phyloP scores from a whole-genome alignment of 2,888 invertebrate genomes.

The Microctonus aethiopoides region DNA sequence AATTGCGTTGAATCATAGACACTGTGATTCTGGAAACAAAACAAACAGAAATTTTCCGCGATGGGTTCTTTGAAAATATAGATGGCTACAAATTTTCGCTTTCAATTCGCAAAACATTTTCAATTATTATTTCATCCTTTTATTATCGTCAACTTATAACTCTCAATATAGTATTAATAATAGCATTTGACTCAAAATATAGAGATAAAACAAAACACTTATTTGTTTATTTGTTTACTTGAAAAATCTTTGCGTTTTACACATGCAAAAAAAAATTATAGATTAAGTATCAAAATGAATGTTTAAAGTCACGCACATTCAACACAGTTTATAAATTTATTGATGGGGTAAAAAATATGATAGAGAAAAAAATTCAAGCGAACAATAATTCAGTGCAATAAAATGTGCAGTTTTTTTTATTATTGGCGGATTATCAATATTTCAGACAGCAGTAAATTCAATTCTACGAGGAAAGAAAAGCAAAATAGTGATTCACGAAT shows the following conservation, averaged over 20 bases:
- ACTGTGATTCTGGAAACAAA: slow-evolving; percentile 74
- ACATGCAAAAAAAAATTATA: slow-evolving; percentile 20
- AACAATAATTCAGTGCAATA: slow-evolving; percentile 23
- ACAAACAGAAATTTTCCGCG: slow-evolving; percentile 41
- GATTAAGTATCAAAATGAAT: neutral
- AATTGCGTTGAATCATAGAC: slow-evolving; percentile 80
- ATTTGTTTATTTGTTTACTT: neutral
- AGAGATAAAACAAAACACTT: neutral
- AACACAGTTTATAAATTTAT: slow-evolving; percentile 1
- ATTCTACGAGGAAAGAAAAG: slow-evolving; percentile 19
- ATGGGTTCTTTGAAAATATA: slow-evolving; percentile 34
- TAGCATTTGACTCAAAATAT: neutral
- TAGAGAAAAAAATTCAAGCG: slow-evolving; percentile 18
- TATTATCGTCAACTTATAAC: neutral
- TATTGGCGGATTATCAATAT: slow-evolving; percentile 7
- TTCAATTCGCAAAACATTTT: neutral
- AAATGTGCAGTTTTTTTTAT: slow-evolving; percentile 23
- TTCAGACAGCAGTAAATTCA: slow-evolving; percentile 13
- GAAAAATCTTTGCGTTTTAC: neutral
- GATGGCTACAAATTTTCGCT: neutral
- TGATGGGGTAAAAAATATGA: neutral
- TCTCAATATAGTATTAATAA: neutral
- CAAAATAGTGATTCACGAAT: neutral
- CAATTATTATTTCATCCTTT: neutral
- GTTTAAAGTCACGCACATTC: slow-evolving; percentile 6